phyloP scores from a whole-genome alignment of 2,797 vertebrate species.

The Hyperoplus immaculatus region DNA sequence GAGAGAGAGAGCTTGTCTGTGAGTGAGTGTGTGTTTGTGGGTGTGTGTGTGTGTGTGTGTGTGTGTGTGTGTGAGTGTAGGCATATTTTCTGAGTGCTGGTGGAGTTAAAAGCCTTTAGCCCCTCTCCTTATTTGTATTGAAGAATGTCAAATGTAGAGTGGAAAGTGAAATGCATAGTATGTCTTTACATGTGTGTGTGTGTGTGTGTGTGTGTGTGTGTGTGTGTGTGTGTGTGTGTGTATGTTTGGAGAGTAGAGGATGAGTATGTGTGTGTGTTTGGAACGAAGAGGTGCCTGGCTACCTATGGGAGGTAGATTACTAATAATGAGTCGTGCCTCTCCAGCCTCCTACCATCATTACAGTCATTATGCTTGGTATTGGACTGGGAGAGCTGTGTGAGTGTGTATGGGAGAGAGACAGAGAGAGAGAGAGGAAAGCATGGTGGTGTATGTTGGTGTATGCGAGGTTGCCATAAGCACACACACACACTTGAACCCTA shows the following conservation, averaged over 20 bases:
- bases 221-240: conserved; percentile 22
- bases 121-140: conserved; percentile 42
- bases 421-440: neutral
- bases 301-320: conserved; percentile 64
- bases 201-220: conserved; percentile 29
- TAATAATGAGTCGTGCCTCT: conserved; percentile 64
- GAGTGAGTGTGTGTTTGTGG: no score
- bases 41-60: neutral
- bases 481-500: conserved; percentile 24
- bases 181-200: conserved; percentile 30
- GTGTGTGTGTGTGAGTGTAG: conserved; percentile 14
- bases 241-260: neutral
- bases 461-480: conserved; percentile 4
- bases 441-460: conserved; percentile 6
- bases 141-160: conserved; percentile 47
- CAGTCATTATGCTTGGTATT: conserved; percentile 64
- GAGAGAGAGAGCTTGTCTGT: neutral
- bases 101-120: conserved; percentile 32
- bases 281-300: conserved; percentile 54
- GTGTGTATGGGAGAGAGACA: conserved; percentile 8
- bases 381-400: conserved; percentile 23
- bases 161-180: conserved; percentile 34
- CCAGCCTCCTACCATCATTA: conserved; percentile 70
- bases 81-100: conserved; percentile 26
- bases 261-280: neutral